phyloP scores from a whole-genome alignment of 2,797 vertebrate genomes.

The Propithecus perrieri region DNA sequence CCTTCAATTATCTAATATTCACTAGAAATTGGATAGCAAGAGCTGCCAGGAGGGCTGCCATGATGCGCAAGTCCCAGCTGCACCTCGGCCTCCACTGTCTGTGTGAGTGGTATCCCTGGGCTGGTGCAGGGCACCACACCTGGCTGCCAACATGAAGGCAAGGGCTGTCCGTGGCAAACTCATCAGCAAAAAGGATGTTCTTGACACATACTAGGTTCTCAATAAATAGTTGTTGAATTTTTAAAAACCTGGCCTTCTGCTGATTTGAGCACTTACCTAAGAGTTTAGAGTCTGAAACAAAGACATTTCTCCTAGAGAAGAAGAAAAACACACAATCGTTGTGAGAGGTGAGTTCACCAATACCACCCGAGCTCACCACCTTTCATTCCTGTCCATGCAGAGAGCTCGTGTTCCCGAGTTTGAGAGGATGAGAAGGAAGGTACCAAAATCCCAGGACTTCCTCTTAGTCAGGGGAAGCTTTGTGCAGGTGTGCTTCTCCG shows the following conservation, averaged over 20 bases:
- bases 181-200: not conserved
- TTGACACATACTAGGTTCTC: not conserved
- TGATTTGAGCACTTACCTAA: not conserved
- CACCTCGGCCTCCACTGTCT: not conserved
- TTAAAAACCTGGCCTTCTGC: not conserved
- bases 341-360: not conserved
- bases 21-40: not conserved
- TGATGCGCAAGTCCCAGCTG: not conserved
- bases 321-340: not conserved
- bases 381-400: not conserved
- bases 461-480: not conserved
- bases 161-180: not conserved
- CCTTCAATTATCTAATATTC: not conserved
- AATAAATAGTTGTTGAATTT: not conserved
- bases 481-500: not conserved
- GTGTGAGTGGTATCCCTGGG: not conserved
- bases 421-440: not conserved
- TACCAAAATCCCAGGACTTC: not conserved
- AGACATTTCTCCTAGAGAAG: not conserved
- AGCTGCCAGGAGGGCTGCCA: not conserved
- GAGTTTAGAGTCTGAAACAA: not conserved
- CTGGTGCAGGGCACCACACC: not conserved
- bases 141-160: not conserved
- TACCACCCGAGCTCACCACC: not conserved
- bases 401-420: not conserved